Evolutionary conservation across 30 jellyfish, hydroid and myxozoan genomes (phyloP), one percentile per base, ranked within the genome.

Genomic region (Chrysaora quinquecirrha): DNA sequence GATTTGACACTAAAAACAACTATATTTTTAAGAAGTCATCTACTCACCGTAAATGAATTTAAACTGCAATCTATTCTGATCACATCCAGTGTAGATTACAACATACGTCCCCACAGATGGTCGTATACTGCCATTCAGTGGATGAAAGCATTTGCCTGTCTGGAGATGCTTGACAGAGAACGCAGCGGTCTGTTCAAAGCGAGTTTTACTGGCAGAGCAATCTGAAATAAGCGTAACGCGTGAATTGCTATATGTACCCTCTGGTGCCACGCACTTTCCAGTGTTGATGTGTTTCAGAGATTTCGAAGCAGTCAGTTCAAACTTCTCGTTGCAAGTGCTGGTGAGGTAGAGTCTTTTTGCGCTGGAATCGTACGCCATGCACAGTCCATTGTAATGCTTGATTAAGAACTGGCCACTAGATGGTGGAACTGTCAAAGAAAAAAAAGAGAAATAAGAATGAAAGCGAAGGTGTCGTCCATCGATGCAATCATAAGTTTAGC

Each of bases 131-230:
- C 93, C 93, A 24, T 88, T 88, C 10, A 7, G 1, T 0, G 93
- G 93, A 43, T 82, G 93, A 33, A 82, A 20, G 38, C 93, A 82
- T 38, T 82, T 82, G 0, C 69, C 70, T 0, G 93, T 48, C n/a
- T 58, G 21, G 4, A 50, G 1, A 71, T 82, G 93, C 52, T 68
- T 78, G 29, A 48, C 46, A 20, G 93, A 69, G 63, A 43, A 74
- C 1, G 23, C 27, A 16, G 46, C 1, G 0, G 86, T 74, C 62
- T 48, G 86, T 1, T 24, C 20, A 30, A 74, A 74, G 18, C 24
- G 48, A 20, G 86, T 24, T 19, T 71, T 11, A 48, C 30, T 0
- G 1, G 29, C 16, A 0, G 56, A 4, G 35, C 86, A 74, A 38
- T 74, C 75, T 23, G 56, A 18, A 1, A 16, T 46, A 24, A 74